phyloP scores from a whole-genome alignment of 2,888 invertebrate genomes.

The Drosophila eohydei region DNA sequence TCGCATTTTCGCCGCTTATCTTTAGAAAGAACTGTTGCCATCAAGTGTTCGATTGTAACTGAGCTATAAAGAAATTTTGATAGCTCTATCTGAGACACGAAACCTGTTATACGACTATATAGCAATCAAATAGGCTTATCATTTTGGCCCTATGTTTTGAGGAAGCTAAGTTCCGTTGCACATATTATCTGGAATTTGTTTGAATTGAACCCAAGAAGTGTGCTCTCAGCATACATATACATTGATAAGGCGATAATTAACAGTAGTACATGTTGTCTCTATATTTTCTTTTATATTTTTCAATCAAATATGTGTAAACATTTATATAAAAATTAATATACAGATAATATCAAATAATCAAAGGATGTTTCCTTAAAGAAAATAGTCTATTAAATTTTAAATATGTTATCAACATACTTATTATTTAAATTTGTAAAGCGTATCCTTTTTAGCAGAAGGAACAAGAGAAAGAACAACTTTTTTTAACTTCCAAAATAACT shows the following conservation, averaged over 20 bases:
- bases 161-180: not conserved
- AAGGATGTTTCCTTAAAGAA: too few species aligned
- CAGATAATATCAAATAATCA: too few species aligned
- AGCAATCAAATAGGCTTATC: conserved; percentile 7
- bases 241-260: not conserved
- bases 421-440: too few species aligned
- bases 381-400: too few species aligned
- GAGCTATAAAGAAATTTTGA: conserved; percentile 38
- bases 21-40: conserved; percentile 15
- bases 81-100: not conserved
- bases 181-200: not conserved
- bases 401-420: too few species aligned
- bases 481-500: too few species aligned
- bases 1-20: conserved; percentile 48
- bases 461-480: too few species aligned
- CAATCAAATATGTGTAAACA: not conserved
- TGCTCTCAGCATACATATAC: not conserved
- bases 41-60: conserved; percentile 46
- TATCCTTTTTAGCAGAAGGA: too few species aligned
- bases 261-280: not conserved
- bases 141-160: not conserved
- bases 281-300: too few species aligned
- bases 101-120: not conserved
- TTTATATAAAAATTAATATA: not conserved
- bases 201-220: not conserved